Evolutionary conservation across 2,797 vertebrate genomes (phyloP).

Genomic region (Enteromius viviparus): DNA sequence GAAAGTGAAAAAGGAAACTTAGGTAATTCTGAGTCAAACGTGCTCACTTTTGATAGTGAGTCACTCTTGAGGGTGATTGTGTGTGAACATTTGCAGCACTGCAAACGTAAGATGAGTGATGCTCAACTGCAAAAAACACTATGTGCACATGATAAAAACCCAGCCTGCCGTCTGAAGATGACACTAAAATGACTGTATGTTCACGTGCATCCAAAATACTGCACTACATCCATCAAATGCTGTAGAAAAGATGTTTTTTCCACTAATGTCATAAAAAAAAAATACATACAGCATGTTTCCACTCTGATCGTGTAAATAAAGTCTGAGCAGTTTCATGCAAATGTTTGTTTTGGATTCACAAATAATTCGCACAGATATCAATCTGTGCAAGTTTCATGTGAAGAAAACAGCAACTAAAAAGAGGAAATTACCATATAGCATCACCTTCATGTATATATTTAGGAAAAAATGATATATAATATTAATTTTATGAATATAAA

Average conservation of each 20-base stretch:
- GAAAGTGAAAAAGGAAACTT: slow-evolving; percentile 70
- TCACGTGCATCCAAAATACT: not conserved
- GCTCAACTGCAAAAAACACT: not conserved
- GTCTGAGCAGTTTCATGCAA: not conserved
- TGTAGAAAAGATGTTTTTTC: not conserved
- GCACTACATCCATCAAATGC: not conserved
- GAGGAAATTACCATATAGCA: no score
- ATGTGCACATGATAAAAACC: not conserved
- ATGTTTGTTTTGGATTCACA: not conserved
- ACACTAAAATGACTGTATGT: not conserved
- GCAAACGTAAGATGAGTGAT: not conserved
- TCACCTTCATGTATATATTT: no score
- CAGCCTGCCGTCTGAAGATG: not conserved
- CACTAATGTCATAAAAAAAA: not conserved
- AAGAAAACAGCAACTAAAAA: no score
- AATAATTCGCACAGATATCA: not conserved
- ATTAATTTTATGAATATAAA: no score
- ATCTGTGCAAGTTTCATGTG: not conserved
- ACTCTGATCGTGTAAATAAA: not conserved
- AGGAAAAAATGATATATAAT: no score
- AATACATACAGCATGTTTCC: not conserved
- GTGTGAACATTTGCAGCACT: slow-evolving; percentile 19
- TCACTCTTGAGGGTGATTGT: slow-evolving; percentile 41
- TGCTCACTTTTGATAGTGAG: slow-evolving; percentile 59
- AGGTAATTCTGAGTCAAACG: slow-evolving; percentile 73